Percentiles rank a stretch among this genome's conserved stretches.
phyloP scores from a whole-genome alignment of 2,797 vertebrate genomes.

The Anguilla obscura region DNA sequence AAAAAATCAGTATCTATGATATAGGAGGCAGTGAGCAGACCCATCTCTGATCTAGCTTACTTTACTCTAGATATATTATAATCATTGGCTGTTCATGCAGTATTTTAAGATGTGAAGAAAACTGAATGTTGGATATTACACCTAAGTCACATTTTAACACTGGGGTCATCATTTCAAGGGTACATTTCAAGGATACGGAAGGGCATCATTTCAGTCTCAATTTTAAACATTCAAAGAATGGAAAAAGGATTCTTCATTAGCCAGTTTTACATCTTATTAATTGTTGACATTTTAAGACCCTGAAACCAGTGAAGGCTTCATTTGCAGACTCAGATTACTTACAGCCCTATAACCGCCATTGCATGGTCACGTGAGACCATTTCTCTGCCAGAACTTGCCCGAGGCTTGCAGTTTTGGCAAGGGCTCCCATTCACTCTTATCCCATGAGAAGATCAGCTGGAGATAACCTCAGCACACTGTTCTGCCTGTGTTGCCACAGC shows the following conservation, averaged over 20 bases:
- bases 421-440: constrained; percentile 51
- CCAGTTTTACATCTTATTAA: neutral
- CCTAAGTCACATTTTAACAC: neutral
- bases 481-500: constrained; percentile 45
- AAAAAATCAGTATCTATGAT: neutral
- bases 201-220: neutral
- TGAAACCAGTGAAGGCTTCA: neutral
- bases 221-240: neutral
- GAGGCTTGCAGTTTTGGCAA: constrained; percentile 43
- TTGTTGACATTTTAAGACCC: neutral
- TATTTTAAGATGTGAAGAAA: neutral
- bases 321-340: neutral
- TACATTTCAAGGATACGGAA: neutral
- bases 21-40: neutral
- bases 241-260: neutral
- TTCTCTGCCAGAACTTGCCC: constrained; percentile 69
- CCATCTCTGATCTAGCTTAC: neutral
- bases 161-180: neutral
- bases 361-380: constrained; percentile 62
- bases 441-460: constrained; percentile 34
- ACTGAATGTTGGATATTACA: neutral
- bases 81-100: neutral
- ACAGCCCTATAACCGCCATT: constrained; percentile 34
- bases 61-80: neutral
- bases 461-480: constrained; percentile 38